Evolutionary conservation across 2,797 vertebrate genomes (phyloP).

Genomic region (Limosa lapponica): DNA sequence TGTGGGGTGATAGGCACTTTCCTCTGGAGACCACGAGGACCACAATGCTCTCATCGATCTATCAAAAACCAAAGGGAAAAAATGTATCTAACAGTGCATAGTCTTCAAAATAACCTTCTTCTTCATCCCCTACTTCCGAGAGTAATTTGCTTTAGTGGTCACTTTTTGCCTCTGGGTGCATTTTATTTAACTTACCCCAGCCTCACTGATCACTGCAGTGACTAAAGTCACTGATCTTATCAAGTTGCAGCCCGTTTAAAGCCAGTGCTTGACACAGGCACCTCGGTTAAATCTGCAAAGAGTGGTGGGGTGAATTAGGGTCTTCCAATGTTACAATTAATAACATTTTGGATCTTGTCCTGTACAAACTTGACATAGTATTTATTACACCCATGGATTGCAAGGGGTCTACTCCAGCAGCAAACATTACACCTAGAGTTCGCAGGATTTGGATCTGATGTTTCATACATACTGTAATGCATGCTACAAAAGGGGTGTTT

Average conservation of each 20-base stretch:
- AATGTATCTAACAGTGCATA: neutral
- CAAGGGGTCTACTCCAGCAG: neutral
- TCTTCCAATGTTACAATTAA: neutral
- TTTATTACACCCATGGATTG: neutral
- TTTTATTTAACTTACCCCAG: neutral
- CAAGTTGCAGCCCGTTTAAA: rapidly evolving
- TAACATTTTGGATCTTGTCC: neutral
- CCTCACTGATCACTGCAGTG: neutral
- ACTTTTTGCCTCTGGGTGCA: neutral
- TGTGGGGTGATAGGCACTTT: neutral
- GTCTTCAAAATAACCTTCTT: neutral
- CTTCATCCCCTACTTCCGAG: neutral
- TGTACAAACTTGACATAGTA: neutral
- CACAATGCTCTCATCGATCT: neutral
- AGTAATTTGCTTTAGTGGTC: neutral
- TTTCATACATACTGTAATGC: neutral
- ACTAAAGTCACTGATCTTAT: neutral
- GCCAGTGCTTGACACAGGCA: neutral
- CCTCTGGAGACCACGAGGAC: neutral
- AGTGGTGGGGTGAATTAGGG: neutral
- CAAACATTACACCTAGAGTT: neutral
- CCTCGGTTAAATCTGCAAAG: neutral
- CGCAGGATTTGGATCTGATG: neutral
- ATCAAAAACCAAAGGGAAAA: neutral
- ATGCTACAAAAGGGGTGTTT: neutral